A percentile compares a stretch with the other conserved stretches of the same genome.
phyloP scores from a whole-genome alignment of 2,797 vertebrate genomes.

The Peromyscus nudipes region DNA sequence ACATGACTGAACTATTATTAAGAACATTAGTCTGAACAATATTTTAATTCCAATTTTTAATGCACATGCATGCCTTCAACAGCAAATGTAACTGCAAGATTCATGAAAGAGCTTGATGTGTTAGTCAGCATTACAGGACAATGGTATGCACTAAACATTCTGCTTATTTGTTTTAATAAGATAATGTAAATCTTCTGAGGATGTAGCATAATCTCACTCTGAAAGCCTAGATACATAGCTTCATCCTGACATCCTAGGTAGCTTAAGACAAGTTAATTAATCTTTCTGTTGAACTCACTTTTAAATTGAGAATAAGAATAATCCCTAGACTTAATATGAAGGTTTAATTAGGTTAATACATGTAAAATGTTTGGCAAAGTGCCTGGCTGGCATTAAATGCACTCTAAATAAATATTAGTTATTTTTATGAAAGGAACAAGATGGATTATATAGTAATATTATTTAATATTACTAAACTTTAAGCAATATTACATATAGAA shows the following conservation, averaged over 20 bases:
- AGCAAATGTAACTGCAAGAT: not conserved
- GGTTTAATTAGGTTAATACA: not conserved
- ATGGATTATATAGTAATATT: not conserved
- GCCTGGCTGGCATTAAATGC: not conserved
- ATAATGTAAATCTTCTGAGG: not conserved
- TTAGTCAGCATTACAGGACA: not conserved
- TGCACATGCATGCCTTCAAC: not conserved
- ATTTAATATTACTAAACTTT: not conserved
- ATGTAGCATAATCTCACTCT: not conserved
- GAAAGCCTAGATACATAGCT: not conserved
- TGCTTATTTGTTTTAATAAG: constrained; percentile 10
- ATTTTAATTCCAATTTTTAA: constrained; percentile 36
- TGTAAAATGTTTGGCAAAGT: not conserved
- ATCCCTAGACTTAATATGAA: not conserved
- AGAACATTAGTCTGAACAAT: not conserved
- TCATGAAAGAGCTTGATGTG: not conserved
- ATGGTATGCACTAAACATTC: not conserved
- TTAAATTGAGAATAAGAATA: not conserved
- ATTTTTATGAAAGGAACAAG: not conserved
- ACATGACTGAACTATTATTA: constrained; percentile 24
- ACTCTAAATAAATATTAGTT: not conserved
- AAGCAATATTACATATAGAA: not conserved
- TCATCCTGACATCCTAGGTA: not conserved
- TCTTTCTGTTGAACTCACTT: not conserved
- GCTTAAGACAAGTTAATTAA: not conserved